These are phyloP conservation scores for Leucosticte australis DNA, from an alignment of 2,113 vertebrate genomes.

Conservation along the genomic window DNA sequence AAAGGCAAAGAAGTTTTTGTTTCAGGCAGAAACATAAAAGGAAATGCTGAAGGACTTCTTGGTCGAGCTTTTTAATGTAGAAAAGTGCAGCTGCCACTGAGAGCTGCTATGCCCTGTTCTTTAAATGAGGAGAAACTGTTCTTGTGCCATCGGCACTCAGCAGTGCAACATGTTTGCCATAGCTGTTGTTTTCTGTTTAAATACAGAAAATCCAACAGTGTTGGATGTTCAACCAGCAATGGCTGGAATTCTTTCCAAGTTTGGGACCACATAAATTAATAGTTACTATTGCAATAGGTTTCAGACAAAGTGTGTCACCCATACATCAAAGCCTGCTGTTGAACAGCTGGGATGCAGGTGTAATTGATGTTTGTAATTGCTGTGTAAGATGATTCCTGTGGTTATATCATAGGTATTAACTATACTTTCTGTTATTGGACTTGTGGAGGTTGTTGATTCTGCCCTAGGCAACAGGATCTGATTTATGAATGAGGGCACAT, in stretches of 20 bases:
- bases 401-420: background rate
- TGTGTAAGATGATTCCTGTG: conserved; percentile 7
- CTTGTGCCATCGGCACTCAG: background rate
- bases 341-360: conserved; percentile 13
- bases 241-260: background rate
- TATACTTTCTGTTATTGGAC: background rate
- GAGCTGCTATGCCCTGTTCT: background rate
- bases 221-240: background rate
- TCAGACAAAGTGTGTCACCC: background rate
- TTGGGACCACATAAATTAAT: background rate
- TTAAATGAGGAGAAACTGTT: background rate
- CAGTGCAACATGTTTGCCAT: background rate
- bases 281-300: background rate
- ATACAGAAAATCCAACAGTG: background rate
- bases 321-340: background rate
- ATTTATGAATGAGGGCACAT: conserved; percentile 32
- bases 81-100: background rate
- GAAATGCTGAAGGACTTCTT: background rate
- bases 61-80: background rate
- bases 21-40: background rate
- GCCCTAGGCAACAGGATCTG: background rate
- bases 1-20: background rate
- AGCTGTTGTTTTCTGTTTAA: background rate
- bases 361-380: conserved; percentile 10
- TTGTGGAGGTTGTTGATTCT: background rate